phyloP scores from a whole-genome alignment of 1,140 invertebrate species.

The Argopecten irradians region DNA sequence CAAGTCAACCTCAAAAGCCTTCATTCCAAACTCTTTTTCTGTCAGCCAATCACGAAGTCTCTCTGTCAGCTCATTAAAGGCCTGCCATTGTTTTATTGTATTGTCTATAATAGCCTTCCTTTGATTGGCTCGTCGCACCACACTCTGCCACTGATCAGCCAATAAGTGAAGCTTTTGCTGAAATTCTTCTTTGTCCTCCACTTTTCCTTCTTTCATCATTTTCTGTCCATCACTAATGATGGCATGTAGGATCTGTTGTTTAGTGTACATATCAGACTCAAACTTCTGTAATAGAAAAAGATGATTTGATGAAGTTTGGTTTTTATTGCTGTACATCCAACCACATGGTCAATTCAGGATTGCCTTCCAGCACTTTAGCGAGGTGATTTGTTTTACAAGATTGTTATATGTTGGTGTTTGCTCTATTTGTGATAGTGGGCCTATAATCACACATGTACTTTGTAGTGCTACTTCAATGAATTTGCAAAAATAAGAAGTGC shows the following conservation, averaged over 20 bases:
- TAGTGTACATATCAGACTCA: slow-evolving; percentile 69
- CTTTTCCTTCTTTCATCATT: slow-evolving; percentile 69
- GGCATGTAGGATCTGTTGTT: slow-evolving; percentile 72
- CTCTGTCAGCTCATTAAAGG: slow-evolving; percentile 85
- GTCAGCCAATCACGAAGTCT: slow-evolving; percentile 87
- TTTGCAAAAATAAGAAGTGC: too few species aligned
- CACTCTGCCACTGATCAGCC: slow-evolving; percentile 91
- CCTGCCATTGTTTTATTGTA: slow-evolving; percentile 87
- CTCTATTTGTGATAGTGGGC: too few species aligned
- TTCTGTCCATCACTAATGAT: slow-evolving; percentile 73
- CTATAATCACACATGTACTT: too few species aligned
- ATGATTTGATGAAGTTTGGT: not conserved
- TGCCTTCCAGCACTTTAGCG: too few species aligned
- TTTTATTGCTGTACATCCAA: too few species aligned
- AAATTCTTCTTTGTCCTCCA: slow-evolving; percentile 75
- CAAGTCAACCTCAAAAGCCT: slow-evolving; percentile 76
- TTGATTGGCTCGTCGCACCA: slow-evolving; percentile 87
- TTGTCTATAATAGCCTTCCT: slow-evolving; percentile 84
- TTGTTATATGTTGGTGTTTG: too few species aligned
- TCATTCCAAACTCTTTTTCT: slow-evolving; percentile 85
- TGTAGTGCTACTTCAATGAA: too few species aligned
- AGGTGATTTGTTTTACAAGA: too few species aligned
- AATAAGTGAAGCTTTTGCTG: slow-evolving; percentile 84
- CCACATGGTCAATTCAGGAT: too few species aligned
- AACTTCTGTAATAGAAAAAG: slow-evolving; percentile 64